Evolutionary conservation across 2,888 invertebrate species (phyloP).

Genomic region (Caenorhabditis angaria): DNA sequence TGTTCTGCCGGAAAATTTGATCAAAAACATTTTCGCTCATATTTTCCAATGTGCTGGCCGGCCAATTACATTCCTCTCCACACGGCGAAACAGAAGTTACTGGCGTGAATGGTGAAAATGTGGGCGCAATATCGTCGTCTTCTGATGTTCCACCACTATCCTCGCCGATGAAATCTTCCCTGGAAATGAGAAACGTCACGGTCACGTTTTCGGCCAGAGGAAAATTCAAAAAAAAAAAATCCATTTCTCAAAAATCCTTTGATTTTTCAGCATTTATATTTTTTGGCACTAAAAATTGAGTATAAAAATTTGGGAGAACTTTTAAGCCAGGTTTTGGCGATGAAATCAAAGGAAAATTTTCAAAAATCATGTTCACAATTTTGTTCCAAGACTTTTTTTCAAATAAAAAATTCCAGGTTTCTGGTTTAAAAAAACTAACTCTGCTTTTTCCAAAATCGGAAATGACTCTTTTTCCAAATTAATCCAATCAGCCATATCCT

Average conservation of each 20-base stretch:
- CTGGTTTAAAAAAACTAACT: neutral
- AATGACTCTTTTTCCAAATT: constrained; percentile 1
- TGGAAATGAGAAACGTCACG: too few species aligned
- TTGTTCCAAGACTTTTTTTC: too few species aligned
- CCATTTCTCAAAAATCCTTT: too few species aligned
- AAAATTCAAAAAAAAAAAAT: too few species aligned
- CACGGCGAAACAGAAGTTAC: constrained; percentile 18
- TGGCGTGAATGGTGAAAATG: neutral
- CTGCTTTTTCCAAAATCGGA: neutral
- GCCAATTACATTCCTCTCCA: constrained; percentile 13
- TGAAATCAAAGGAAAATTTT: too few species aligned
- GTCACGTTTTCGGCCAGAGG: too few species aligned
- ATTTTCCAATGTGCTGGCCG: constrained; percentile 9
- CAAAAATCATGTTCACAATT: too few species aligned
- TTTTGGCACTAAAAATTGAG: too few species aligned
- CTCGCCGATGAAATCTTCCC: neutral
- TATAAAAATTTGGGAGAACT: too few species aligned
- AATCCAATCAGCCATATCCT: constrained; percentile 14
- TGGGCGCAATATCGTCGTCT: neutral
- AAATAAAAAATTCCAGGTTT: neutral
- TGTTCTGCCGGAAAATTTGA: constrained; percentile 14
- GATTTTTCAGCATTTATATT: too few species aligned
- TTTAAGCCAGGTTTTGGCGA: too few species aligned
- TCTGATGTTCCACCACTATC: constrained; percentile 1
- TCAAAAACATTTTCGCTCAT: constrained; percentile 17